Base-by-base conservation (phyloP, 2,888 invertebrate genomes). In the Theretra japonica region DNA sequence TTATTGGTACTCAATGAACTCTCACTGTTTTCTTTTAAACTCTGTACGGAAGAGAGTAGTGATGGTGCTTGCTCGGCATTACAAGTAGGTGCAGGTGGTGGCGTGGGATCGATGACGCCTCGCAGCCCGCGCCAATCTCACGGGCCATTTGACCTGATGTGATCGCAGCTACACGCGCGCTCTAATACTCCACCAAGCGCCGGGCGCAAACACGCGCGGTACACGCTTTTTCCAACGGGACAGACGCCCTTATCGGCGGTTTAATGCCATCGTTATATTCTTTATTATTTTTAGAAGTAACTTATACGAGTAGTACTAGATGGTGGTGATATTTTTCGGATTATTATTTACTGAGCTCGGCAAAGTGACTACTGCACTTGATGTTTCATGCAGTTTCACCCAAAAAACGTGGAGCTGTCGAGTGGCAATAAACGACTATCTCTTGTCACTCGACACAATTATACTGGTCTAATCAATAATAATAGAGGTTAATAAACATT, bases 111-210 rank as follows among this genome's bases (percentile, higher is more conserved):
- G 69, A 53, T 69, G 25, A 53, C 28, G 56, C 19, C 58, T 30
- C 30, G 17, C 33, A 33, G 28, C 62, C 25, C 53, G 17, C 41
- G 41, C 65, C 70, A 70, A 70, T 70, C 56, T 57, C 70, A 70
- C 70, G 70, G 58, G 57, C 30, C 70, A 70, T 70, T 70, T 58
- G 58, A 57, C 30, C 17, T 41, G 69, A 28, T 70, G 65, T 48
- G 41, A 65, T 48, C 33, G 60, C 33, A 41, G 65, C 17, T 48
- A 65, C 65, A 21, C 33, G 59, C 65, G 41, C 17, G 23, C 48
- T 65, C 41, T 21, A 23, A n/a, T 60, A 60, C 59, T 19, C 59
- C 59, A 30, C 50, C 50, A 17, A 15, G n/a, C n/a, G 60, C 30
- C n/a, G 2, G n/a, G 2, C 30, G 33, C 59, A 33, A 33, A 15